Evolutionary conservation across 2,113 vertebrate species (phyloP).

Genomic region (Charina bottae): DNA sequence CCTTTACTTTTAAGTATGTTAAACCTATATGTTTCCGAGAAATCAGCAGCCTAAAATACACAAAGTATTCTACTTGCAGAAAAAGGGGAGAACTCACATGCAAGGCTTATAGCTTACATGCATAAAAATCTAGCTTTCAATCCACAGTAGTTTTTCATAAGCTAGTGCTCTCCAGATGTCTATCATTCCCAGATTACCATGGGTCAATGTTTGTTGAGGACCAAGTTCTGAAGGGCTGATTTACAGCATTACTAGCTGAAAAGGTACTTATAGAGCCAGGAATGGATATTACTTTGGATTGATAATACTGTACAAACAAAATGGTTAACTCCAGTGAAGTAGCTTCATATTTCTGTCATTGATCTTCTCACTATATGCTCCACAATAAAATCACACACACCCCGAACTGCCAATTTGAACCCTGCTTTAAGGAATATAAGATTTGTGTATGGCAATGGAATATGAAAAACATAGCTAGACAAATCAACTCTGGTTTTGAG

Average conservation of each 20-base stretch:
- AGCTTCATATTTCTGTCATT: neutral
- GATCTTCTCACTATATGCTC: neutral
- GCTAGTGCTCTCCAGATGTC: neutral
- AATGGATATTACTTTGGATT: neutral
- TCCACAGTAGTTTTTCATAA: neutral
- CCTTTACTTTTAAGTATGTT: neutral
- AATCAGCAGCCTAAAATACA: neutral
- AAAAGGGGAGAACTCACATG: neutral
- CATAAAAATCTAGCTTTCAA: neutral
- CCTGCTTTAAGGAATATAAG: neutral
- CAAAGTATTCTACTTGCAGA: neutral
- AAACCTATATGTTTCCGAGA: neutral
- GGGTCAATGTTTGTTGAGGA: neutral
- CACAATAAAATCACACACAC: neutral
- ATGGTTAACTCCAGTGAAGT: neutral
- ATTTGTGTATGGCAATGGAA: neutral
- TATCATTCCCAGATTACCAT: neutral
- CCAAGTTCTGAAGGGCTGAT: neutral
- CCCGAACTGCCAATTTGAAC: neutral
- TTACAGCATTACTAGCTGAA: neutral
- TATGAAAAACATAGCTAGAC: neutral
- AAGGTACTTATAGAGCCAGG: neutral
- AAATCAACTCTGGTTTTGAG: neutral
- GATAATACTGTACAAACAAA: neutral
- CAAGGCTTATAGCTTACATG: neutral